A percentile compares a stretch with the other conserved stretches of the same genome.
These are phyloP conservation scores for Drosophila subsilvestris DNA, from an alignment of 2,888 invertebrate species.

Conservation along the genomic window DNA sequence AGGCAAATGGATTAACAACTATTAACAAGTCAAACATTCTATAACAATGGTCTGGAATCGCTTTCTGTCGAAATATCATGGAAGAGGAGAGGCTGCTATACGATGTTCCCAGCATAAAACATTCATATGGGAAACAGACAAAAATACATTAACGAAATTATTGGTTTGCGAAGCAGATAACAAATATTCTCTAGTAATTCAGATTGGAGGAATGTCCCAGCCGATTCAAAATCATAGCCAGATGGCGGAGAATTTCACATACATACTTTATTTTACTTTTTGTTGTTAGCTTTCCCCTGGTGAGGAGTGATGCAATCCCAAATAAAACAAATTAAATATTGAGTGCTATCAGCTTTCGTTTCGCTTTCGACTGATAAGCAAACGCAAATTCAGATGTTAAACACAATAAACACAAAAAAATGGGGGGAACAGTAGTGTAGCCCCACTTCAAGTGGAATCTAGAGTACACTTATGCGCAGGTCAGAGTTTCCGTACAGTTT, in stretches of 20 bases:
- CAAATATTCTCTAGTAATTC: background rate
- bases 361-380: conserved; percentile 15
- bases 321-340: conserved; percentile 10
- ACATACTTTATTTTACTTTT: background rate
- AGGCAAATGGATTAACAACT: conserved; percentile 9
- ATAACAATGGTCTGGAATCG: conserved; percentile 19
- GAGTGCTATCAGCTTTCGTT: conserved; percentile 7
- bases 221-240: background rate
- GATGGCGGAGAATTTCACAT: background rate
- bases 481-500: conserved; percentile 30
- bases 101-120: conserved; percentile 12
- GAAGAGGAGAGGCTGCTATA: background rate
- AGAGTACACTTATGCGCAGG: conserved; percentile 19
- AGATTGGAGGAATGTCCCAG: background rate
- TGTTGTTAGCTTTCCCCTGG: background rate
- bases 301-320: background rate
- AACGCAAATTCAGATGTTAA: conserved; percentile 17
- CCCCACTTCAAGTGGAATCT: conserved; percentile 14
- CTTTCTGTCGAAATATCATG: conserved; percentile 10
- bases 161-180: background rate
- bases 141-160: background rate
- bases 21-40: conserved; percentile 20
- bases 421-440: background rate
- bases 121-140: conserved; percentile 1
- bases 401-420: conserved; percentile 6